Evolutionary conservation across 2,888 invertebrate genomes (phyloP), one percentile per base, ranked within the genome.

Genomic region (Uropetala carovei): DNA sequence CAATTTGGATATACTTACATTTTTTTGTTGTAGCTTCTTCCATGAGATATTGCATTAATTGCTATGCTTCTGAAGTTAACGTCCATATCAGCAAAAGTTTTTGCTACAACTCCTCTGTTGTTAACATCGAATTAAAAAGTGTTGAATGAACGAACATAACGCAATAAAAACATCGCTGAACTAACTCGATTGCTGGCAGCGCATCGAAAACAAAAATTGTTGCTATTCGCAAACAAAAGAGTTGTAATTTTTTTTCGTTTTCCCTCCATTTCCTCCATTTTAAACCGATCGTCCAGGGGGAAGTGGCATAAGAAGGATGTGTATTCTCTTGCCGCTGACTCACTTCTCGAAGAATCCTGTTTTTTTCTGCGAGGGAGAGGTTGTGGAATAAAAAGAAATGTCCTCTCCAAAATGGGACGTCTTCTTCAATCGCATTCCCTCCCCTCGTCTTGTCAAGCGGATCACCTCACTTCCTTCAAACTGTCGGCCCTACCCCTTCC

Each of bases 381-480:
- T 5, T 13, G 81, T 5, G 27, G 22, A 81, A 22, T 18, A 43
- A 82, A 18, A 43, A 82, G 57, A 59, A 59, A 57, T 27, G 22
- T 43, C 85, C 22, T 27, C 85, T 22, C 58, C 57, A 30, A 43
- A 30, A 43, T 30, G 82, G 30, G 85, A 85, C 85, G 86, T 86
- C 60, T 86, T 30, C 30, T 60, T 86, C 86, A 86, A 86, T 86
- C 60, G 86, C 27, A 8, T 22, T 43, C 30, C 43, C 75, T 22
- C n/a, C 22, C 75, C 5, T 43, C 43, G 43, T 43, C 43, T 81
- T 81, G 18, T 30, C 85, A 14, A 57, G 56, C 57, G 57, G 22
- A 22, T 30, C 22, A 30, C 81, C 81, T 58, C 84, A 57, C 84
- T 82, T 16, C 85, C 85, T 58, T 85, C 85, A 85, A 86, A 86